Percentiles rank a stretch among this genome's conserved stretches.
phyloP scores from a whole-genome alignment of 2,113 vertebrate species.

The Cacatua alba region DNA sequence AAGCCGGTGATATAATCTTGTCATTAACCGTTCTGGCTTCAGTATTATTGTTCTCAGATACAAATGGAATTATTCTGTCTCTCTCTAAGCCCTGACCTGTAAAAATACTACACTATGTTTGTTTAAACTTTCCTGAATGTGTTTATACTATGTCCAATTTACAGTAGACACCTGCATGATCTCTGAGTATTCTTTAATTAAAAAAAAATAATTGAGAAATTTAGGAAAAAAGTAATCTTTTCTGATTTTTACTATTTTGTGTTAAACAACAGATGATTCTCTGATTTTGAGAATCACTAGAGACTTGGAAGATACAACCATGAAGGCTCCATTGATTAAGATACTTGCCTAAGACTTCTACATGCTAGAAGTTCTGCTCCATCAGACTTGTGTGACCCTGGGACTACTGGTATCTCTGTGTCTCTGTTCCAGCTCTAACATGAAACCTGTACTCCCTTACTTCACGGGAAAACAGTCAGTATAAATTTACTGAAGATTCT shows the following conservation, averaged over 20 bases:
- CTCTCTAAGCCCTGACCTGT: background rate
- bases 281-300: background rate
- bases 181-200: background rate
- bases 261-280: background rate
- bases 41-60: background rate
- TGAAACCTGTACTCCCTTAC: background rate
- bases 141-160: background rate
- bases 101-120: background rate
- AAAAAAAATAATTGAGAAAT: background rate
- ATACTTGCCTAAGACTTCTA: background rate
- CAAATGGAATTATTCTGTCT: background rate
- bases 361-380: background rate
- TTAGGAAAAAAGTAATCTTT: background rate
- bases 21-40: slow-evolving; percentile 5
- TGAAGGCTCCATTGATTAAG: background rate
- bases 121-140: background rate
- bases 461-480: background rate
- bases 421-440: background rate
- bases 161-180: background rate
- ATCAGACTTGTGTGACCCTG: background rate
- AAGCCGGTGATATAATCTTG: background rate
- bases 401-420: too few species aligned
- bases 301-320: background rate
- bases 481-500: background rate
- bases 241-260: background rate